Base-by-base conservation (phyloP, 1,140 invertebrate species). In the Marisa cornuarietis region DNA sequence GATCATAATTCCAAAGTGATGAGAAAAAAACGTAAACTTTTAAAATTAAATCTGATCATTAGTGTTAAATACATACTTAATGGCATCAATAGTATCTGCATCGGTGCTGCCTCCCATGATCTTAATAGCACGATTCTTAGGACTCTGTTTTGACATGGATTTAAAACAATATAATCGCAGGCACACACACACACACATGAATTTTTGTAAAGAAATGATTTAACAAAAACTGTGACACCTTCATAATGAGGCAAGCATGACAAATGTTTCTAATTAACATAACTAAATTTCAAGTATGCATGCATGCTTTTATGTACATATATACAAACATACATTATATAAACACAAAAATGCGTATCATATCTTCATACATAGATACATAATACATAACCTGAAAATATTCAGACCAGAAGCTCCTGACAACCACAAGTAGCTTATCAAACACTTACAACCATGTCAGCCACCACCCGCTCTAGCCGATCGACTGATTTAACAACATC, bases 401-500 rank as follows among this genome's bases (percentile, higher is more conserved):
- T 18, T 16, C n/a, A n/a, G 10, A 76, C 13, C 24, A 20, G 54
- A 58, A 75, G n/a, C 3, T 31, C 51, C 52, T 22, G 58, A 69
- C 9, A 58, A 31, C 10, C 75, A 71, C 20, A 14, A n/a, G 42
- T n/a, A 65, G 71, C 11, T 22, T 52, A 22, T 8, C 68, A 68
- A 20, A 49, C 52, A 81, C 82, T 80, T 61, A 87, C 83, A 26
- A 71, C 81, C 71, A 86, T 65, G 42, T 85, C 81, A 20, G 80
- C 16, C 4, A 87, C 77, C 54, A 85, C 82, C 24, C 83, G 79
- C 49, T 87, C 83, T 4, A 88, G 83, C 63, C 85, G 81, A 20
- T 82, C 80, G n/a, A 90, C 68, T 20, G 83, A 81, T 78, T 87
- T 89, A 24, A 81, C 82, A 22, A 90, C 84, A 54, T 88, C 87